Percentiles rank a stretch among this genome's conserved stretches.
Conservation (phyloP, 2,113 vertebrate species). For the Narcine bancroftii region DNA sequence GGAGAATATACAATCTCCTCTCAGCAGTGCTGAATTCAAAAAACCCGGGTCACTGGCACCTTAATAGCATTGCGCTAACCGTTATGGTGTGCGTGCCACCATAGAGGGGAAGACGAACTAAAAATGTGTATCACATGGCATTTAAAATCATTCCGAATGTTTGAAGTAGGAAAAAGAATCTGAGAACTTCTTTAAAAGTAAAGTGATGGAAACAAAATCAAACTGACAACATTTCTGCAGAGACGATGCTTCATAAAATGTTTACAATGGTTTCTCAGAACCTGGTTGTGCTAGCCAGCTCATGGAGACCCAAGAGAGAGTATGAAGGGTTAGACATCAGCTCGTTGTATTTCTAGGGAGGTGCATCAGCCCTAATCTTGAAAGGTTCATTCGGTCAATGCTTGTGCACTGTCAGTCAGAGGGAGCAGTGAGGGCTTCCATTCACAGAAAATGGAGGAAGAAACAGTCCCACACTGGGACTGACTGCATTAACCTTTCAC, state of each 20-base stretch:
- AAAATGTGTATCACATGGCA: not conserved
- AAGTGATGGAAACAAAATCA: constrained; percentile 22
- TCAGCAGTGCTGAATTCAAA: too few species aligned
- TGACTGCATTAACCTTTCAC: constrained; percentile 36
- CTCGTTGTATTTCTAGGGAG: constrained; percentile 40
- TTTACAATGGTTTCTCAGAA: constrained; percentile 42
- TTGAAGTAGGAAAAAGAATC: not conserved
- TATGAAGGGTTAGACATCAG: constrained; percentile 43
- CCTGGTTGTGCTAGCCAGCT: constrained; percentile 41
- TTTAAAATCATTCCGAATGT: not conserved
- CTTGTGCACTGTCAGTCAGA: constrained; percentile 47
- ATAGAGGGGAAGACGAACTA: not conserved
- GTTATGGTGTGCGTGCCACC: too few species aligned
- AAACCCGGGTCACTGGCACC: too few species aligned
- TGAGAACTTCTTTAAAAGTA: constrained; percentile 21
- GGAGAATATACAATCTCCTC: too few species aligned
- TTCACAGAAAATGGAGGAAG: not conserved
- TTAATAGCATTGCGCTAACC: too few species aligned
- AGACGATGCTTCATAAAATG: constrained; percentile 42
- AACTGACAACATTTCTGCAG: constrained; percentile 41
- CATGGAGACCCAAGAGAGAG: constrained; percentile 38
- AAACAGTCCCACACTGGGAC: constrained; percentile 36
- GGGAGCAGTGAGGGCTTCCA: constrained; percentile 40
- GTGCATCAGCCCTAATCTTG: constrained; percentile 42
- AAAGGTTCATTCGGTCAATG: constrained; percentile 46